Base-by-base conservation (phyloP, 2,113 vertebrate species). In the Apistogramma diplotaenia region DNA sequence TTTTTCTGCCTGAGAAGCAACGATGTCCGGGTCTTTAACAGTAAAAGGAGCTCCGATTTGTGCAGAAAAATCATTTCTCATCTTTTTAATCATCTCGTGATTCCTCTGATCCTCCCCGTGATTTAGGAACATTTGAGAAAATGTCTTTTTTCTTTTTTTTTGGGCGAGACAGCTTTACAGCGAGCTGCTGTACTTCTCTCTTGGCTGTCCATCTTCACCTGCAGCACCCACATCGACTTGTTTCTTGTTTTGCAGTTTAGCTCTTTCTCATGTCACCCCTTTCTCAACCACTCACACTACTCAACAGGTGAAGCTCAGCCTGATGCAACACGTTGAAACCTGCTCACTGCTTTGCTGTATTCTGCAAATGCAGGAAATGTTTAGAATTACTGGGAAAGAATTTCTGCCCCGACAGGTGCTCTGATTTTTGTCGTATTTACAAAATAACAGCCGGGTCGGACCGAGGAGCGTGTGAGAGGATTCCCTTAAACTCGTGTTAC, bases 271-370 rank as follows among this genome's bases (percentile, higher is more conserved):
- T 70, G 9, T 25, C n/a, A 23, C 37, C 62, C 16, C 6, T 51
- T 58, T 77, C 33, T 51, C 43, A 46, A 2, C n/a, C n/a, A n/a
- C n/a, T n/a, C 84, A 81, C 76, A 67, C 13, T 53, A 9, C 2
- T 31, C 29, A 37, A 3, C 82, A 85, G 86, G 79, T 89, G 85
- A 76, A 67, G 71, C 3, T 37, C 37, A 79, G 15, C 33, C 57
- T 79, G 79, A 37, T 21, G 82, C 43, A 25, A 65, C 89, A 84
- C 16, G 87, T 74, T 57, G 21, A 53, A 67, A 85, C 76, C 40
- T 74, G 83, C 40, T 46, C 12, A 54, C 49, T 7, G 59, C 54
- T 43, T 54, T 2, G 21, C 37, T 58, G 21, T 57, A 25, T 25
- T 57, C 53, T 56, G 65, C 10, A 51, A 49, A 70, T 51, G 43